These are phyloP conservation scores for Apoderus coryli DNA, from an alignment of 2,888 invertebrate genomes.

Conservation along the genomic window DNA sequence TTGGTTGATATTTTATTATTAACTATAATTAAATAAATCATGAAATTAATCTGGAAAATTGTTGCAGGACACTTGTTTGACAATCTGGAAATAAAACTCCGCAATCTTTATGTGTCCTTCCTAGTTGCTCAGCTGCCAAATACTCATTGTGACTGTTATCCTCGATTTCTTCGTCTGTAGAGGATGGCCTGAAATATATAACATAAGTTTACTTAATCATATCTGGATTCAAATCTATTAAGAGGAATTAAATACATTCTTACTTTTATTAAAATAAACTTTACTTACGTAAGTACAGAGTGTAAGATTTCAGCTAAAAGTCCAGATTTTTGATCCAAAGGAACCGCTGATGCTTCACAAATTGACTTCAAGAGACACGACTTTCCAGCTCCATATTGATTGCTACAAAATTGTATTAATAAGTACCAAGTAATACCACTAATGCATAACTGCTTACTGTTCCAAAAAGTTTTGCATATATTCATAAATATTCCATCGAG, in stretches of 20 bases:
- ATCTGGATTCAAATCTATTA: too few relatives aligned
- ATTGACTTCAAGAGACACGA: constrained; percentile 60
- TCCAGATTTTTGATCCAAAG: constrained; percentile 43
- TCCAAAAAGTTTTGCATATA: constrained; percentile 25
- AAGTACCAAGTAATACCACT: too few relatives aligned
- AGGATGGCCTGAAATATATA: constrained; percentile 55
- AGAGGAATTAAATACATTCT: too few relatives aligned
- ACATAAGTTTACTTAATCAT: too few relatives aligned
- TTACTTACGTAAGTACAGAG: constrained; percentile 51
- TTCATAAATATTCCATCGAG: constrained; percentile 28
- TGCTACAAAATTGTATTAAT: constrained; percentile 35
- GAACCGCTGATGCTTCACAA: constrained; percentile 49
- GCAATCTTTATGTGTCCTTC: constrained; percentile 39
- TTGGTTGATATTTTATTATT: too few relatives aligned
- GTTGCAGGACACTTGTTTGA: constrained; percentile 24
- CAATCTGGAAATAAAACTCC: constrained; percentile 50
- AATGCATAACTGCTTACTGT: too few relatives aligned
- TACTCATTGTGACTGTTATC: constrained; percentile 57
- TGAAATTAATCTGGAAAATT: constrained; percentile 14
- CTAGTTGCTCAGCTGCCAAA: constrained; percentile 55
- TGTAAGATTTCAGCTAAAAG: constrained; percentile 51
- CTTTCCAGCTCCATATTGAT: constrained; percentile 45
- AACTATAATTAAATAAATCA: too few relatives aligned
- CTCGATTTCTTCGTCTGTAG: constrained; percentile 47
- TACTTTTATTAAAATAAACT: too few relatives aligned